Evolutionary conservation across 2,113 vertebrate genomes (phyloP).

Genomic region (Cisticola juncidis): DNA sequence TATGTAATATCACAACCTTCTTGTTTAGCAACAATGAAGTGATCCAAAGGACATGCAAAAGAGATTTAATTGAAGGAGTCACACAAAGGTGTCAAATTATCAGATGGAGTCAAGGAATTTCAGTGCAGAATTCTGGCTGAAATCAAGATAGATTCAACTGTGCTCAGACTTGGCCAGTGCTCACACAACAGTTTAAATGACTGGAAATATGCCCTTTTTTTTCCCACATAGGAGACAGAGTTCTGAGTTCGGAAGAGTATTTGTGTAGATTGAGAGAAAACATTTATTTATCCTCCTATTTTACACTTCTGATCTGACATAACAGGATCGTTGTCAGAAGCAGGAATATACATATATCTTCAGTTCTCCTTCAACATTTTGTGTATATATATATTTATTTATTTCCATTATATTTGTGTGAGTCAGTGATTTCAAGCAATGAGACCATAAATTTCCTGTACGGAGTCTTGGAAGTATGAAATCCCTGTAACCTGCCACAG

Average conservation of each 20-base stretch:
- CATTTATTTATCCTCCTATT: background rate
- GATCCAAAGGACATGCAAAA: background rate
- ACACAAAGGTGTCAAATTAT: background rate
- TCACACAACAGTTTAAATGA: background rate
- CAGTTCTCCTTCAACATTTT: background rate
- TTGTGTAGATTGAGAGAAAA: background rate
- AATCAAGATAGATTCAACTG: background rate
- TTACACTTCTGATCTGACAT: background rate
- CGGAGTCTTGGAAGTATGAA: background rate
- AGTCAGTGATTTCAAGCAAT: background rate
- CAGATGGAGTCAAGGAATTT: background rate
- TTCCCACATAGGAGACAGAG: fast-evolving
- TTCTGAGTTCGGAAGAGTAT: background rate
- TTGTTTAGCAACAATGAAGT: background rate
- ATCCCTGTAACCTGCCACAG: background rate
- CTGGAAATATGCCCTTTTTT: background rate
- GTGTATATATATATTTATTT: background rate
- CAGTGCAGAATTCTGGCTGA: background rate
- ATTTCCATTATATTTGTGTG: background rate
- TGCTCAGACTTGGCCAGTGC: background rate
- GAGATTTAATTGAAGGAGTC: background rate
- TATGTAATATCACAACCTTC: background rate
- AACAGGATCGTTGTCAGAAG: background rate
- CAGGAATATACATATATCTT: background rate
- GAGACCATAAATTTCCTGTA: background rate